Percentiles rank a stretch among this genome's conserved stretches.
These are phyloP conservation scores for Cantharis rufa DNA, from an alignment of 2,888 invertebrate species.

Conservation along the genomic window DNA sequence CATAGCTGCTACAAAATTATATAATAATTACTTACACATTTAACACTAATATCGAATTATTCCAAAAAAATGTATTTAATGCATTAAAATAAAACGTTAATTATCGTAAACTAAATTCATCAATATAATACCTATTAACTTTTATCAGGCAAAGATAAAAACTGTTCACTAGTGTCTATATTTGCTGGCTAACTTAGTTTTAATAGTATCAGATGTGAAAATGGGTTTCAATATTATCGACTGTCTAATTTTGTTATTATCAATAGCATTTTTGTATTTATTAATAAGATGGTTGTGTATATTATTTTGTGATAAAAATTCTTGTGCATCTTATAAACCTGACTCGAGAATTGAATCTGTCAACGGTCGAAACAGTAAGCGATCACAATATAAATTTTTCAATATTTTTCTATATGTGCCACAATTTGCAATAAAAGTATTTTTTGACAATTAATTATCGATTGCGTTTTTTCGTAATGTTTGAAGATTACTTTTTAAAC, in stretches of 20 bases:
- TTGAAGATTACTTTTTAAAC: neutral
- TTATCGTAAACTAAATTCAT: neutral
- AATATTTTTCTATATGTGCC: too few species aligned
- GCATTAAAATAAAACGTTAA: neutral
- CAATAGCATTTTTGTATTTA: conserved; percentile 1
- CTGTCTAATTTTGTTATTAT: neutral
- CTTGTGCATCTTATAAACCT: neutral
- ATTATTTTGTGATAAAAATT: neutral
- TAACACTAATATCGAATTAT: neutral
- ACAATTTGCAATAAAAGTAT: neutral
- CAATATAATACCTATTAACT: neutral
- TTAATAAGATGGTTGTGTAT: conserved; percentile 4
- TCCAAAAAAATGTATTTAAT: neutral
- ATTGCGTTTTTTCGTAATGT: neutral
- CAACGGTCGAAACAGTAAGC: neutral
- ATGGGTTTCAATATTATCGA: conserved; percentile 1
- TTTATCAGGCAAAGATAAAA: neutral
- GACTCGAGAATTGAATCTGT: neutral
- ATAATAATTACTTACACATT: too few species aligned
- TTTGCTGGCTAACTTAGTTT: neutral
- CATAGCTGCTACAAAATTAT: too few species aligned
- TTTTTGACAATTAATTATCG: neutral
- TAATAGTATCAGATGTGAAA: neutral
- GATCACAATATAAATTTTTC: neutral
- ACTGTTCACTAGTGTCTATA: neutral